Percentiles rank a stretch among this genome's conserved stretches.
Conservation (phyloP, 2,888 invertebrate species). For the Dascillus cervinus region DNA sequence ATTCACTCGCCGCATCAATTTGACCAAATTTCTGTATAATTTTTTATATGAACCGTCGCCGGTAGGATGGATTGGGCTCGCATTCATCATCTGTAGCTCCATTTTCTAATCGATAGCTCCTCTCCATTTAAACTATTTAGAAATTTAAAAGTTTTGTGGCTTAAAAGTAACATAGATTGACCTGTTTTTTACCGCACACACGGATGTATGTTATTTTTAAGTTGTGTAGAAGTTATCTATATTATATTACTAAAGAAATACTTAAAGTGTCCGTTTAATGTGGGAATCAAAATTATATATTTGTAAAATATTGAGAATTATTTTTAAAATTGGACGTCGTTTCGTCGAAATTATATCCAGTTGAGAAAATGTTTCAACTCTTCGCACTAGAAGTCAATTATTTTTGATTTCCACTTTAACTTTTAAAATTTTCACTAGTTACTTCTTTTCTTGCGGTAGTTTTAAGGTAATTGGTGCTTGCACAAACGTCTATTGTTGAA, state of each 20-base stretch:
- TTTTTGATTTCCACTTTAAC: conserved; percentile 16
- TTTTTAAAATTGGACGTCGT: too few species aligned
- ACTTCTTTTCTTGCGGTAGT: conserved; percentile 16
- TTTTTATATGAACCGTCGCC: too few species aligned
- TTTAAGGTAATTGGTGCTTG: conserved; percentile 32
- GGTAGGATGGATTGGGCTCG: too few species aligned
- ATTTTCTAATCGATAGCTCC: conserved; percentile 12
- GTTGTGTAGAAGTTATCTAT: neutral
- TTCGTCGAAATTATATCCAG: too few species aligned
- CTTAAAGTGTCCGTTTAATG: conserved; percentile 13
- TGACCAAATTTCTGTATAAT: too few species aligned
- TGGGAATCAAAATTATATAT: conserved; percentile 16
- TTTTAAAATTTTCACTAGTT: conserved; percentile 13
- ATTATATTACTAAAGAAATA: conserved; percentile 8
- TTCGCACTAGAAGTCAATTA: too few species aligned
- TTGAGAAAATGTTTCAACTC: too few species aligned
- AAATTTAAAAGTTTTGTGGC: conserved; percentile 8
- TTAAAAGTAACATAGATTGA: conserved; percentile 4
- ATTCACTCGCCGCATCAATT: too few species aligned
- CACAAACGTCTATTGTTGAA: conserved; percentile 31
- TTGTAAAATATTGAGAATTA: too few species aligned
- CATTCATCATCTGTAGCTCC: conserved; percentile 12
- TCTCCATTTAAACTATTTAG: conserved; percentile 14
- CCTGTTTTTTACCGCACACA: neutral
- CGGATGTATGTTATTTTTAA: neutral